Base-by-base conservation (phyloP, 2,113 vertebrate genomes). In the Rostratula benghalensis region DNA sequence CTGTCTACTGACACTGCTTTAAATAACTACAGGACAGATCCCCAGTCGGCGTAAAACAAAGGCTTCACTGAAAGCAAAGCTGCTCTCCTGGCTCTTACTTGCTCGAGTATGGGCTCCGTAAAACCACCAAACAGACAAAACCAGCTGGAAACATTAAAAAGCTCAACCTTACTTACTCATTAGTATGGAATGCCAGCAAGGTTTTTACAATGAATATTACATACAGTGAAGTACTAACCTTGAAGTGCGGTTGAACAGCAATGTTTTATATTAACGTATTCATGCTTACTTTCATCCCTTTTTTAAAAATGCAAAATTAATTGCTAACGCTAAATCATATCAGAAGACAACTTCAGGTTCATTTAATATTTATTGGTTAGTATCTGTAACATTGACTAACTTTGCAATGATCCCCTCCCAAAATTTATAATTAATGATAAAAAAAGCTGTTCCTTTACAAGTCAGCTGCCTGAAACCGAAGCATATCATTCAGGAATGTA, bases 231-330 rank as follows among this genome's bases (percentile, higher is more conserved):
- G 93, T 28, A 71, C 50, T 95, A 96, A 95, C 94, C 80, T 96
- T 97, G 95, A 95, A 94, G 76, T 4, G 50, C 4, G 6, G 79
- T 70, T 94, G 96, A 96, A 86, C 87, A 91, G 89, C 83, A 82
- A 92, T 51, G 81, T 51, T 95, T 95, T 86, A 87, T 77, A 92
- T 94, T 95, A 96, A 85, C 67, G 92, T 91, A 91, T 89, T 96
- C 90, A 81, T 69, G 77, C 91, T 90, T 90, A 84, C 94, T 95
- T 94, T 96, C 80, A 95, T 95, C 50, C 56, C 54, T 88, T 78
- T 91, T 82, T 94, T 9, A 77, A 87, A 97, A 95, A 97, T 96
- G 92, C 90, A 94, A 69, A 93, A 94, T 89, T 96, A 95, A 97
- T 96, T 95, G 93, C 90, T 83, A 89, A 86, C 82, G 82, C 83